phyloP scores from a whole-genome alignment of 2,888 invertebrate species.

The Eulithis testata region DNA sequence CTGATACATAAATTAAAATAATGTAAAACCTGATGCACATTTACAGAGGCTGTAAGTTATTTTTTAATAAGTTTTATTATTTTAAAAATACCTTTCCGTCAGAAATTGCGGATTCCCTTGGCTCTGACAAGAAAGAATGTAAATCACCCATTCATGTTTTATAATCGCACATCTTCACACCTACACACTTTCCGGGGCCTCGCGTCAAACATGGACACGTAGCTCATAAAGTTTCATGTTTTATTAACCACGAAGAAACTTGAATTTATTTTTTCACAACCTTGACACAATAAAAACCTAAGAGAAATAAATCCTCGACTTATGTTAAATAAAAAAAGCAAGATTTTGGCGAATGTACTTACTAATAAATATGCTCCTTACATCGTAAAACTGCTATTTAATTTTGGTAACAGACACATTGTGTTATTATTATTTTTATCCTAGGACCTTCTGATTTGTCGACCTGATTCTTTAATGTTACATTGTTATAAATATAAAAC shows the following conservation, averaged over 20 bases:
- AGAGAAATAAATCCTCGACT: slow-evolving; percentile 24
- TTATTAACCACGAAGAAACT: slow-evolving; percentile 20
- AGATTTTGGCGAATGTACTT: slow-evolving; percentile 13
- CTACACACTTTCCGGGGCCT: slow-evolving; percentile 28
- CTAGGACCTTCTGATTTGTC: too few relatives aligned
- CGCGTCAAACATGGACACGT: slow-evolving; percentile 31
- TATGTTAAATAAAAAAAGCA: slow-evolving; percentile 20
- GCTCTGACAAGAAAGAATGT: slow-evolving; percentile 17
- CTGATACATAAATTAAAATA: too few relatives aligned
- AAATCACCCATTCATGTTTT: slow-evolving; percentile 24
- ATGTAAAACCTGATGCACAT: too few relatives aligned
- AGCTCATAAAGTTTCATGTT: slow-evolving; percentile 29
- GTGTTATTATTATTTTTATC: too few relatives aligned
- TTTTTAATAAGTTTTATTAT: too few relatives aligned
- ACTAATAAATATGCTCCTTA: not conserved
- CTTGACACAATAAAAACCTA: slow-evolving; percentile 32
- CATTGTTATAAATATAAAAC: too few relatives aligned
- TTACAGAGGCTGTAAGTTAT: too few relatives aligned
- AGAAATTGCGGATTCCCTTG: not conserved
- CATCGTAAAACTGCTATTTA: slow-evolving; percentile 3
- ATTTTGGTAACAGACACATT: not conserved
- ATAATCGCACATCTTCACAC: slow-evolving; percentile 29
- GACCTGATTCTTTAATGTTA: too few relatives aligned
- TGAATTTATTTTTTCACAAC: slow-evolving; percentile 31
- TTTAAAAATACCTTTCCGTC: slow-evolving; percentile 1